phyloP scores from a whole-genome alignment of 1,140 invertebrate species.

The Musca domestica region DNA sequence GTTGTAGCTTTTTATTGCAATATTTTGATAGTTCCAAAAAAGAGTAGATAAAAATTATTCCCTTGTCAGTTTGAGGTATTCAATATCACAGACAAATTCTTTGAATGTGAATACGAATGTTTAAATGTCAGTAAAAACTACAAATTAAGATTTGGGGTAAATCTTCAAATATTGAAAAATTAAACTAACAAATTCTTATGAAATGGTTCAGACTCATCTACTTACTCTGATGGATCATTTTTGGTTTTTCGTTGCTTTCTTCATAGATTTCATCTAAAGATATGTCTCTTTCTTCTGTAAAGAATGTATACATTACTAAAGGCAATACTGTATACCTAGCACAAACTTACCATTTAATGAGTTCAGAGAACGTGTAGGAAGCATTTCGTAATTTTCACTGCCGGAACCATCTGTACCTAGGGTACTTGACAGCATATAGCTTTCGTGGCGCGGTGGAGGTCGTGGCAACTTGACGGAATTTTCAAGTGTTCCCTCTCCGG shows the following conservation, averaged over 20 bases:
- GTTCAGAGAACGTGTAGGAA: conserved; percentile 58
- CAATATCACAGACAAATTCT: no score
- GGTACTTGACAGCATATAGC: conserved; percentile 58
- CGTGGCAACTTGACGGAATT: conserved; percentile 64
- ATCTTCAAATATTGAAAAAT: no score
- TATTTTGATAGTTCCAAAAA: neutral
- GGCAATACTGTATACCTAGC: neutral
- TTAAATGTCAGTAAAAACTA: no score
- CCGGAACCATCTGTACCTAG: conserved; percentile 57
- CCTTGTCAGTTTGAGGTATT: no score
- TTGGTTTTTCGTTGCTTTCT: conserved; percentile 57
- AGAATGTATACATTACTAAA: neutral
- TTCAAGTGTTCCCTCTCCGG: conserved; percentile 70
- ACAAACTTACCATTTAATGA: conserved; percentile 56
- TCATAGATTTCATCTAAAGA: conserved; percentile 64
- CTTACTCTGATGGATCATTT: conserved; percentile 54
- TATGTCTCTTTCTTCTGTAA: conserved; percentile 54
- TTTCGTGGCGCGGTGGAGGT: conserved; percentile 67
- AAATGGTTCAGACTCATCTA: neutral
- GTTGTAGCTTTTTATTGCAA: no score
- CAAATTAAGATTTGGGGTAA: no score
- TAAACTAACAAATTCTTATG: neutral
- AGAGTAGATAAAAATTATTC: no score
- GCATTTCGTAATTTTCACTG: conserved; percentile 81
- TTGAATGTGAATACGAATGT: no score